Base-by-base conservation (phyloP, 1,140 invertebrate genomes). In the Lineus longissimus region DNA sequence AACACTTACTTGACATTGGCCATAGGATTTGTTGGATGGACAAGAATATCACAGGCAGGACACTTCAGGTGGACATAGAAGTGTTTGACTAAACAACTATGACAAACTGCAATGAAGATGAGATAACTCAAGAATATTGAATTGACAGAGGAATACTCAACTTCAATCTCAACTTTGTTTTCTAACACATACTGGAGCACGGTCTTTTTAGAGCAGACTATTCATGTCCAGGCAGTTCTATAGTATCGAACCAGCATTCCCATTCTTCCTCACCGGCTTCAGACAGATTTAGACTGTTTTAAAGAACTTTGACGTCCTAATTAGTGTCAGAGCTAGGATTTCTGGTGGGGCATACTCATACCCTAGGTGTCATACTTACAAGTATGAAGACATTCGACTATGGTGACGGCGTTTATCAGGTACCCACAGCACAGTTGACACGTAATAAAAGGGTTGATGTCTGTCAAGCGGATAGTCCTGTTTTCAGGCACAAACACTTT, bases 311-410 rank as follows among this genome's bases (percentile, higher is more conserved):
- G n/a, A n/a, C n/a, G n/a, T n/a, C n/a, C n/a, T n/a, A n/a, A n/a
- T n/a, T n/a, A n/a, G n/a, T n/a, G n/a, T n/a, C n/a, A n/a, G n/a
- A n/a, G n/a, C n/a, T n/a, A n/a, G n/a, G n/a, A n/a, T n/a, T n/a
- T n/a, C n/a, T n/a, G n/a, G n/a, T n/a, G n/a, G n/a, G n/a, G n/a
- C n/a, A n/a, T n/a, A n/a, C n/a, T n/a, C n/a, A n/a, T n/a, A n/a
- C n/a, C n/a, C n/a, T n/a, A n/a, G n/a, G n/a, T n/a, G 2, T 51
- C 7, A n/a, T 58, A 72, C 78, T 72, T 76, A 81, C 80, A 84
- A 6, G 83, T 82, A 70, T 84, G 83, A 68, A 84, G 76, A 66
- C 83, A 85, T 62, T 84, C 83, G 40, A 82, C 81, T 17, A 85
- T 81, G 6, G 83, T 85, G 1, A 79, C 80, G 15, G 83, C 83